A percentile compares a stretch with the other conserved stretches of the same genome.
These are phyloP conservation scores for Galagoides demidoff DNA, from an alignment of 2,797 vertebrate genomes.

Conservation along the genomic window DNA sequence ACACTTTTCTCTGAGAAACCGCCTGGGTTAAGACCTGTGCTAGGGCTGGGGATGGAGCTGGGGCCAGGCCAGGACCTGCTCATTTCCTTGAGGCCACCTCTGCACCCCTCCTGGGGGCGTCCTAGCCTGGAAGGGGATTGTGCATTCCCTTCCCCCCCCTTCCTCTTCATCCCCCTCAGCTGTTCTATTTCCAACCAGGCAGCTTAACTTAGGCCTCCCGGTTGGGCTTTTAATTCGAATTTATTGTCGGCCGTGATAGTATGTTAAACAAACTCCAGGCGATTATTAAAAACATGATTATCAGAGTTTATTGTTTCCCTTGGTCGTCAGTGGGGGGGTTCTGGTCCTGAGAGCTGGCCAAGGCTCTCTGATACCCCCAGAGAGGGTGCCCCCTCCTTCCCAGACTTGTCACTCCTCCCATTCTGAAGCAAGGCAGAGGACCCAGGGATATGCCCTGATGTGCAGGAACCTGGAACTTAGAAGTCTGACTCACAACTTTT, in stretches of 20 bases:
- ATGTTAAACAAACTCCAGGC: conserved; percentile 82
- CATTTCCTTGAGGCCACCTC: rapidly evolving
- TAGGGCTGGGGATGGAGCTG: neutral
- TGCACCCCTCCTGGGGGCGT: neutral
- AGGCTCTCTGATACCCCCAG: neutral
- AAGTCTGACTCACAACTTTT: neutral
- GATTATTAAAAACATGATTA: conserved; percentile 82
- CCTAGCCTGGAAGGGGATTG: neutral
- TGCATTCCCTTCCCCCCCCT: neutral
- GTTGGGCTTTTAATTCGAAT: conserved; percentile 84
- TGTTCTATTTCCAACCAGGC: conserved; percentile 23
- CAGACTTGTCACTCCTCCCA: neutral
- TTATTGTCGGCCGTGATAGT: conserved; percentile 77
- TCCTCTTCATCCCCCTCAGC: neutral
- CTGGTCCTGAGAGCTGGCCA: neutral
- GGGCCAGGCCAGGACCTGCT: neutral
- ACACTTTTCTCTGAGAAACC: neutral
- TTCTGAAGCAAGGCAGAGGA: neutral
- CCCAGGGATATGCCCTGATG: neutral
- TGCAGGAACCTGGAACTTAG: rapidly evolving
- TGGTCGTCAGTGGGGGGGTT: conserved; percentile 59
- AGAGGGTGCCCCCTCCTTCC: neutral
- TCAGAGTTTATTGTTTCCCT: conserved; percentile 62
- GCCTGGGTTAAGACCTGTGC: neutral
- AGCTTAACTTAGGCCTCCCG: conserved; percentile 74